These are phyloP conservation scores for Megaceryle alcyon DNA, from an alignment of 2,797 vertebrate genomes.

Conservation along the genomic window DNA sequence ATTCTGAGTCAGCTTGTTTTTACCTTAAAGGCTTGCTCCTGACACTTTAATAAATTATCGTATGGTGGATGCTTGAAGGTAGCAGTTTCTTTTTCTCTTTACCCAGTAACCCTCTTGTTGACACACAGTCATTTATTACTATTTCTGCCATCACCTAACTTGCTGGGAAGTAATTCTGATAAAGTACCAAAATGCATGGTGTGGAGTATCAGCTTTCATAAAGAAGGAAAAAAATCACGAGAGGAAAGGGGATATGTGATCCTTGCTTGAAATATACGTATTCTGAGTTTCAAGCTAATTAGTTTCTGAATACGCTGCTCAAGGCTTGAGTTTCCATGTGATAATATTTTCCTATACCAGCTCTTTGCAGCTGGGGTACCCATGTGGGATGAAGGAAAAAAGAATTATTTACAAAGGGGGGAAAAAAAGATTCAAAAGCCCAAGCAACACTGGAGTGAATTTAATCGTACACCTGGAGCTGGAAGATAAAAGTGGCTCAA, in stretches of 20 bases:
- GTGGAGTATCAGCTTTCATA: slow-evolving; percentile 24
- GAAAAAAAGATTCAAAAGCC: not conserved
- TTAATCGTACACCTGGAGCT: slow-evolving; percentile 44
- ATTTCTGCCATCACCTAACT: slow-evolving; percentile 45
- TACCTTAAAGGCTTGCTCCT: slow-evolving; percentile 74
- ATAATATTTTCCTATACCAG: slow-evolving; percentile 15
- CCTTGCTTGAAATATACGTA: slow-evolving; percentile 2
- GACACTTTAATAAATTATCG: slow-evolving; percentile 73
- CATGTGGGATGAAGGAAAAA: not conserved
- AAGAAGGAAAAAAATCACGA: slow-evolving; percentile 32
- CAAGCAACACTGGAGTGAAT: slow-evolving; percentile 8
- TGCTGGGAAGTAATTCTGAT: slow-evolving; percentile 66
- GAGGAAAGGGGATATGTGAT: slow-evolving; percentile 19
- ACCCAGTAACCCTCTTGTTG: slow-evolving; percentile 33
- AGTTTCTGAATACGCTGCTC: slow-evolving; percentile 59
- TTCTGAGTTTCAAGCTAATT: slow-evolving; percentile 58
- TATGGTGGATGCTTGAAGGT: slow-evolving; percentile 25
- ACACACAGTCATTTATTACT: slow-evolving; percentile 53
- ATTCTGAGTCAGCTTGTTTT: slow-evolving; percentile 78
- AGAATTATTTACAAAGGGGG: not conserved
- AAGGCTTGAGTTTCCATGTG: slow-evolving; percentile 9
- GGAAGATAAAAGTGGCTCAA: slow-evolving; percentile 50
- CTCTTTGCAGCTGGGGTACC: not conserved
- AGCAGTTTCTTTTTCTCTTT: slow-evolving; percentile 33
- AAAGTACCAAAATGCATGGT: slow-evolving; percentile 12